Base-by-base conservation (phyloP, 2,888 invertebrate species). In the Timema cristinae region DNA sequence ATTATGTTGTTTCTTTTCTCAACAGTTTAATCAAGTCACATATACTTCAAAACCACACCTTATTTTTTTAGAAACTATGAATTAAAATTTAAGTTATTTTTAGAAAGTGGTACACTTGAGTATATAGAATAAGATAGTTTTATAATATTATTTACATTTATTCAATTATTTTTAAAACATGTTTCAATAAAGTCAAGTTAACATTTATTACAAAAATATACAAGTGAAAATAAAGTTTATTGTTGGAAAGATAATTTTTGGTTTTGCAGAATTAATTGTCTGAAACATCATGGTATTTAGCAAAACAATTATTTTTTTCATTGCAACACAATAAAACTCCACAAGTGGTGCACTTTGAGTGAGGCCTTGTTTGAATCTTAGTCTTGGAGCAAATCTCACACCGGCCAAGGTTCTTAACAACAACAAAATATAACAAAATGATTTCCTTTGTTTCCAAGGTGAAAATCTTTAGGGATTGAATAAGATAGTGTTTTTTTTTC, bases 311-410 rank as follows among this genome's bases (percentile, higher is more conserved):
- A 13, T 63, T 63, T 63, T 63, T 63, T 48, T 63, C 63, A 47
- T 63, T 6, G n/a, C 63, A 63, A 63, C 32, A 63, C 9, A 63
- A 13, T 16, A 63, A 63, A 47, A 63, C 63, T 63, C 32, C 47
- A 47, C 63, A 47, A 47, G 63, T 13, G 48, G 63, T 63, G 63
- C 63, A 63, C 63, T 63, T 63, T 5, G 47, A 63, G 47, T 63
- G 48, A 7, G 63, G 16, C 16, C 63, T 5, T 32, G 47, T 16
- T 48, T 63, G 63, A 32, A 63, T 32, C 6, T 63, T 16, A 13
- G 16, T 63, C 13, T n/a, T 63, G 6, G 63, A 63, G 48, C 63
- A 63, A 16, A 63, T 32, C 48, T 63, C 63, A 63, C 63, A 63
- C 9, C 63, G 13, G 6, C 7, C 63, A 47, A 2, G 63, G 32